Percentiles rank a stretch among this genome's conserved stretches.
Conservation (phyloP, 2,797 vertebrate species). For the Hafferia zeledoni region DNA sequence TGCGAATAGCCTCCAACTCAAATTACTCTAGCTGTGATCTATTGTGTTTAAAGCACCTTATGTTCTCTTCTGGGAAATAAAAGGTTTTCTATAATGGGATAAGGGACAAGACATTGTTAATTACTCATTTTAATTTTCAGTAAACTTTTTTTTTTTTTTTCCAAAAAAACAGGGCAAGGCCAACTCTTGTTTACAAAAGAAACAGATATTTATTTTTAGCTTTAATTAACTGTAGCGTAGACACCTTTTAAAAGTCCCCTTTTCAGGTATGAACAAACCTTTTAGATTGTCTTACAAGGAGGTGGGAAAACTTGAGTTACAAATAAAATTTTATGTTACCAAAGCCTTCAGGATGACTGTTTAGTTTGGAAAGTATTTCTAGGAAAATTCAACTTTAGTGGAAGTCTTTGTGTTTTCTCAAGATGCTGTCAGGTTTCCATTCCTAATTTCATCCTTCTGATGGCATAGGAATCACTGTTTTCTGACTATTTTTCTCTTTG, state of each 20-base stretch:
- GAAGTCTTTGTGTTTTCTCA: not conserved
- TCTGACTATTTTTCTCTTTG: not conserved
- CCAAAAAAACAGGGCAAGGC: not conserved
- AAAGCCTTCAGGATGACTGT: not conserved
- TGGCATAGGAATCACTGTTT: not conserved
- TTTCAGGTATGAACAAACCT: not conserved
- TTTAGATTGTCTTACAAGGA: not conserved
- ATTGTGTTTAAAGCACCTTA: conserved; percentile 34
- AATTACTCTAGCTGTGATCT: not conserved
- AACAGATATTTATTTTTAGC: conserved; percentile 21
- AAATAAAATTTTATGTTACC: not conserved
- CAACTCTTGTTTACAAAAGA: not conserved
- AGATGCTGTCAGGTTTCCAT: not conserved
- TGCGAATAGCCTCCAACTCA: not conserved
- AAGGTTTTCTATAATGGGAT: conserved; percentile 23
- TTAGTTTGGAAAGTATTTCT: not conserved
- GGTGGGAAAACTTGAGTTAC: not conserved
- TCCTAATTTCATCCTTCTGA: not conserved
- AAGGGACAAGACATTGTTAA: conserved; percentile 22
- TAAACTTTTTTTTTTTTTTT: not conserved
- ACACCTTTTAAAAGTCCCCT: not conserved
- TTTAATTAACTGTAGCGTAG: not conserved
- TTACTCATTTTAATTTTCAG: conserved; percentile 49
- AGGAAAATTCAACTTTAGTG: not conserved
- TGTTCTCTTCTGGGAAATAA: conserved; percentile 1